A percentile compares a stretch with the other conserved stretches of the same genome.
These are phyloP conservation scores for Hoplostethus mediterraneus DNA, from an alignment of 2,797 vertebrate species.

Conservation along the genomic window DNA sequence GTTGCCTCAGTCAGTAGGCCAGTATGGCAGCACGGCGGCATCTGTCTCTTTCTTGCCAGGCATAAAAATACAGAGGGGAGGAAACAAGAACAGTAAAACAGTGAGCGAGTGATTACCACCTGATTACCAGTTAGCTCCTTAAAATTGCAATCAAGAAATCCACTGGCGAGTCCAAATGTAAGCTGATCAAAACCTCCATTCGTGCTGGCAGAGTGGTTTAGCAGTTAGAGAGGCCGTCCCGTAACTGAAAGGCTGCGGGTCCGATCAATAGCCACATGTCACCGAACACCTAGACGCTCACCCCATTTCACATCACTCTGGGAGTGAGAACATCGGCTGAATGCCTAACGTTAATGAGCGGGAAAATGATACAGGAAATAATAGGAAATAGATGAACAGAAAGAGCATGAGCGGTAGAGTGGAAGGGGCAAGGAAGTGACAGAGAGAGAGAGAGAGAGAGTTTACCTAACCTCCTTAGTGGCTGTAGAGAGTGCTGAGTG, in stretches of 20 bases:
- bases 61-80: not conserved
- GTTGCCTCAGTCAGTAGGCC: not conserved
- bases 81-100: too few species aligned
- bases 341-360: conserved; percentile 15
- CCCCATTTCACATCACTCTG: not conserved
- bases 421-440: not conserved
- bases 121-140: too few species aligned
- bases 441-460: conserved; percentile 56
- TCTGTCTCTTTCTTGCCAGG: not conserved
- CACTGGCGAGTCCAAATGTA: too few species aligned
- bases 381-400: conserved; percentile 42
- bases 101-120: not conserved
- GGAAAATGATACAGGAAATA: conserved; percentile 22
- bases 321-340: not conserved
- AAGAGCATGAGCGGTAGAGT: conserved; percentile 12
- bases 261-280: too few species aligned
- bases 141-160: too few species aligned
- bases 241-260: too few species aligned
- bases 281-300: not conserved
- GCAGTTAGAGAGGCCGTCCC: too few species aligned
- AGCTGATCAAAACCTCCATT: too few species aligned
- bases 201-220: too few species aligned
- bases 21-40: not conserved
- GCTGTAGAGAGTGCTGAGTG: conserved; percentile 73
- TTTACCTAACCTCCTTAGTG: conserved; percentile 67